Evolutionary conservation across 2,888 invertebrate genomes (phyloP), one percentile per base, ranked within the genome.

Genomic region (Tortricodes alternella): DNA sequence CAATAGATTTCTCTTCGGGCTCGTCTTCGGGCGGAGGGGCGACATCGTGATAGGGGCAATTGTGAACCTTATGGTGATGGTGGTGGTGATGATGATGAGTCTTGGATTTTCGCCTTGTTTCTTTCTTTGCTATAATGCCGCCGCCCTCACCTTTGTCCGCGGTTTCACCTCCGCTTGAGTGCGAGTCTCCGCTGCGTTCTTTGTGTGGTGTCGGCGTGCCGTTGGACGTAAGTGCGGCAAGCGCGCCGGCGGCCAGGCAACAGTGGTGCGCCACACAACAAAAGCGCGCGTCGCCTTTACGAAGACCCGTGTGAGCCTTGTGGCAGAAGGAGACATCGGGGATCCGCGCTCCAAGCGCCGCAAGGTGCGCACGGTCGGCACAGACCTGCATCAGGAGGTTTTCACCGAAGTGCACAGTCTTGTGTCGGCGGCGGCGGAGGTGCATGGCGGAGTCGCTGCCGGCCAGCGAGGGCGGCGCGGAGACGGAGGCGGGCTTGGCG

Each of bases 321-420:
- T 90, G 91, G 65, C 91, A 91, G 70, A 90, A 91, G 46, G 89
- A 87, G 66, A 91, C 80, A 67, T 91, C 89, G 15, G 90, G 90
- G 50, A 89, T 76, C 61, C 91, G 80, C 35, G 91, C 90, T 37
- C 91, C 91, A 51, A 91, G 81, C 38, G 90, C 89, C 37, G 91
- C 83, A 61, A 90, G 76, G 66, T 91, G 90, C 13, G 90, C 93
- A 55, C 94, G 92, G 81, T 95, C 94, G 62, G 94, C 93, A 80
- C 94, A 94, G 49, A 95, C 94, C 81, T 95, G 94, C 81, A 94
- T 92, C 65, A 95, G 80, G 21, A 95, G 91, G 79, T 95, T 95
- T 76, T 95, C 95, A 58, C 95, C 95, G 76, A 95, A 95, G 82
- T 95, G 95, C 46, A 95, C 95, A 46, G 95, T 95, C 83, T 95